Conservation (phyloP, 2,113 vertebrate species). For the Rallus limicola region DNA sequence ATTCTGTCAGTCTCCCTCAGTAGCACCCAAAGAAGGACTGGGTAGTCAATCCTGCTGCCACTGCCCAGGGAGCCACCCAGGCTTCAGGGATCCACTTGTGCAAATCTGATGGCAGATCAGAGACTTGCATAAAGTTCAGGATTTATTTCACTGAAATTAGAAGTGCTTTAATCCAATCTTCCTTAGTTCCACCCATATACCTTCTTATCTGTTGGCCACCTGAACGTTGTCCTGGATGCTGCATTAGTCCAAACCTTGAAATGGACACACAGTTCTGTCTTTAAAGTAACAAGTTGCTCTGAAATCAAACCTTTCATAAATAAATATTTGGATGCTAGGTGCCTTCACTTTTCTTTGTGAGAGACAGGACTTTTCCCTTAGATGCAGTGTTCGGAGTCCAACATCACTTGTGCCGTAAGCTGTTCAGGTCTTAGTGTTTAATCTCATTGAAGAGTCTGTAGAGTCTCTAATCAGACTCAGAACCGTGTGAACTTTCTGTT, state of each 20-base stretch:
- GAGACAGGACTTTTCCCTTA: not conserved
- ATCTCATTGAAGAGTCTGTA: not conserved
- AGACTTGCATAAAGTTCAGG: not conserved
- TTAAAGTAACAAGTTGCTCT: not conserved
- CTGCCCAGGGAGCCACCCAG: not conserved
- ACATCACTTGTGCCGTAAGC: not conserved
- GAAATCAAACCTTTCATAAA: not conserved
- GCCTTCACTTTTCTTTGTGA: not conserved
- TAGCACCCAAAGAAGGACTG: not conserved
- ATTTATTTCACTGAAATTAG: not conserved
- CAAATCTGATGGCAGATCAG: not conserved
- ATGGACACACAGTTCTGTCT: not conserved
- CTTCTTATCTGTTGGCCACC: not conserved
- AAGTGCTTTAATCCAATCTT: not conserved
- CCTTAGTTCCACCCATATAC: not conserved
- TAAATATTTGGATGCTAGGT: not conserved
- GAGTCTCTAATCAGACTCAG: not conserved
- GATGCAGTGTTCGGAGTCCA: not conserved
- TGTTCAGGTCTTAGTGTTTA: not conserved
- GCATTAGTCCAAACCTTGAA: not conserved
- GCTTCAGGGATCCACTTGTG: not conserved
- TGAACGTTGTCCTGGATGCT: not conserved
- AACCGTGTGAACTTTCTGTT: not conserved
- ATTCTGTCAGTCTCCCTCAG: not conserved
- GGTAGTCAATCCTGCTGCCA: not conserved